Base-by-base conservation (phyloP, 1,140 invertebrate species). In the Linepithema humile region DNA sequence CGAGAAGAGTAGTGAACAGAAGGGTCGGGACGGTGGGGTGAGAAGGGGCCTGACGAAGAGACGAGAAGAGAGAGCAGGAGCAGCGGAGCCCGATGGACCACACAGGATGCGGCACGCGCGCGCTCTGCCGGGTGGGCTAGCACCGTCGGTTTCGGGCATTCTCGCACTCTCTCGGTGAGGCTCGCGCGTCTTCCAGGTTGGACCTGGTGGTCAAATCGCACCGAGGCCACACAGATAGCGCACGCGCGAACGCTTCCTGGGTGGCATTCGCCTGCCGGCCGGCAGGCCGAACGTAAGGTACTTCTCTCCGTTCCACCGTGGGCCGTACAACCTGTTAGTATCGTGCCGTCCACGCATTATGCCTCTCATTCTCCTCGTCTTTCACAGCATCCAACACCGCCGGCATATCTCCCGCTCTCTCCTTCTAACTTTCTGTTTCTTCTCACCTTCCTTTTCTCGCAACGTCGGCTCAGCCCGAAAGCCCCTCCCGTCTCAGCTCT, bases 61-160 rank as follows among this genome's bases (percentile, higher is more conserved):
- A 82, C 35, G 73, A 29, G 67, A 82, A 35, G 62, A 50, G 7
- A 53, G 50, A 45, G 74, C 64, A 5, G 20, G 43, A 59, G 55
- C 26, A 62, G 59, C 53, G 72, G 86, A 73, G 69, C 86, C 62
- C 73, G 65, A 57, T 74, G 88, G 94, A 94, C 94, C 94, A 94
- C 94, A 94, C 94, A 94, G 91, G 92, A 93, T 86, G 94, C 93
- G 94, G 94, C 94, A 94, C 94, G 94, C 93, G 94, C 94, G 94
- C 94, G 93, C 94, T 94, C 94, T 94, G 94, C 92, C 94, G 94
- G 94, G 93, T 94, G 93, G 93, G 87, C 93, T 87, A 88, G 88
- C 90, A 92, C 91, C 92, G 91, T 91, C 88, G 80, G 85, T 83
- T 92, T 93, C 93, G 93, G 92, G 84, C 75, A 59, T 84, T 55